A percentile compares a stretch with the other conserved stretches of the same genome.
phyloP scores from a whole-genome alignment of 2,113 vertebrate species.

The Paralichthys olivaceus region DNA sequence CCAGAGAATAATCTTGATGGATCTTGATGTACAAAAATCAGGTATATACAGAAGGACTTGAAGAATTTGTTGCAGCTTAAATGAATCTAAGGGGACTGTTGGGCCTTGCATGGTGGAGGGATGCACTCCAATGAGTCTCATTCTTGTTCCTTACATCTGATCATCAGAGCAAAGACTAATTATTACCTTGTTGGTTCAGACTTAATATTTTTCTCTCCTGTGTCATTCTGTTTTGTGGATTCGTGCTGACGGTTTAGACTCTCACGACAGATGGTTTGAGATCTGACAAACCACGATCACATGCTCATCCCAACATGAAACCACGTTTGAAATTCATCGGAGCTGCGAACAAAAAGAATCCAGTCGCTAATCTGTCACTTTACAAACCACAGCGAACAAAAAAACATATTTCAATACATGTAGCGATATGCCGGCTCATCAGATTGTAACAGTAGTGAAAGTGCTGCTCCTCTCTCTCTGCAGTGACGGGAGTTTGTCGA shows the following conservation, averaged over 20 bases:
- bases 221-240: constrained; percentile 36
- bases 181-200: constrained; percentile 13
- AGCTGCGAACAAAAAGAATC: constrained; percentile 22
- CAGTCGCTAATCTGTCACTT: constrained; percentile 52
- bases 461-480: constrained; percentile 64
- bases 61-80: no score
- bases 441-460: constrained; percentile 37
- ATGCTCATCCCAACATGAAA: constrained; percentile 61
- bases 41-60: no score
- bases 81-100: no score
- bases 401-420: constrained; percentile 13
- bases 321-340: constrained; percentile 55
- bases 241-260: constrained; percentile 24
- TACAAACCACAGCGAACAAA: constrained; percentile 33
- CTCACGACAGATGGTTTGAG: constrained; percentile 54
- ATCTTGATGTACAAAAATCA: no score
- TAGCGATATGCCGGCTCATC: constrained; percentile 19
- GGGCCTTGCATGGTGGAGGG: no score
- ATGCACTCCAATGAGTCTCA: no score
- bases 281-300: constrained; percentile 63
- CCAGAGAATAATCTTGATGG: no score
- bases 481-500: constrained; percentile 94
- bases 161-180: constrained; percentile 24
- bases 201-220: constrained; percentile 5
- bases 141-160: neutral